Evolutionary conservation across 2,888 invertebrate genomes (phyloP), one percentile per base, ranked within the genome.

Genomic region (Metacarcinus magister): DNA sequence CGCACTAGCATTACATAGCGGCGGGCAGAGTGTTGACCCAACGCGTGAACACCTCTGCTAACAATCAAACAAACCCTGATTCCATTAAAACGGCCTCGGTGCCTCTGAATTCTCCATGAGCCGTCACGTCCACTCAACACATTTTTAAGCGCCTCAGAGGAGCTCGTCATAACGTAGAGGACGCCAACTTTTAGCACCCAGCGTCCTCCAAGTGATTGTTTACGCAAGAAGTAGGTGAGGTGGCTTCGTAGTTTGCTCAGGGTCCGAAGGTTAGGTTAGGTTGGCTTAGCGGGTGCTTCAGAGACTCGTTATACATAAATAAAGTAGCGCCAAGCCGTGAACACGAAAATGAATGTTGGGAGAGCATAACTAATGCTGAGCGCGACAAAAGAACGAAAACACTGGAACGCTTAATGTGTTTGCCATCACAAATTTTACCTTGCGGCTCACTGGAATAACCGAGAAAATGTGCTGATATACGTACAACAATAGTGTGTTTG

Each of bases 391-490:
- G 87, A 87, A 87, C 13, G 87, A 87, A 87, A 87, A 87, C 87
- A 87, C 87, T 87, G 87, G 87, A 87, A 87, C 87, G 87, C 87
- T 87, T 87, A 87, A 87, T 87, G 87, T 87, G 87, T 87, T 87
- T 87, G 87, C 87, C 87, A 87, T 87, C 87, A 32, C 87, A 87
- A 87, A 87, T 87, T 87, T 87, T 87, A 87, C 39, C 39, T 39
- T 87, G 39, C 87, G 39, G 87, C 39, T 87, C 87, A 87, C 87
- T 87, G 87, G 87, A 87, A 87, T 87, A 87, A 39, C 87, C 39
- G 87, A 87, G 39, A 32, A 87, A 87, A 87, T 39, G 87, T 87
- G 87, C 39, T 87, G 87, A 87, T 87, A 39, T 87, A 87, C 39
- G 87, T 87, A 39, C 39, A 39, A n/a, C 87, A 87, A 87, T 87